Evolutionary conservation across 2,888 invertebrate genomes (phyloP).

Genomic region (Electrophaes corylata): DNA sequence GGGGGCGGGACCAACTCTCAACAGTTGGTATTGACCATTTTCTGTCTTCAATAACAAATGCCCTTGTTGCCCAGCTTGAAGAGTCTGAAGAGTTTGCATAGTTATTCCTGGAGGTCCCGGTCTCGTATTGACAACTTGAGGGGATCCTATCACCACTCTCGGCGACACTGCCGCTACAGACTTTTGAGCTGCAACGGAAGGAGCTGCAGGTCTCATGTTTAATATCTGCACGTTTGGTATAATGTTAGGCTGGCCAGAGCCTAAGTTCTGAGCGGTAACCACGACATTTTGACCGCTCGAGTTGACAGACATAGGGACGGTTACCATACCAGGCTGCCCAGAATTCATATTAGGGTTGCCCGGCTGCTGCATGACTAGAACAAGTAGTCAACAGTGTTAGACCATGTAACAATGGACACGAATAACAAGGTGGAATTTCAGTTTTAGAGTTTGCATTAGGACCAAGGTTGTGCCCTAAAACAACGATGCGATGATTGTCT

Average conservation of each 20-base stretch:
- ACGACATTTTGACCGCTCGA: conserved; percentile 83
- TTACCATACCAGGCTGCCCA: conserved; percentile 80
- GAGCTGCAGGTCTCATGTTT: conserved; percentile 89
- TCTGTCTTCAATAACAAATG: conserved; percentile 97
- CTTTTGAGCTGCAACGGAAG: conserved; percentile 91
- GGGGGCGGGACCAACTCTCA: conserved; percentile 90
- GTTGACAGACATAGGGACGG: conserved; percentile 86
- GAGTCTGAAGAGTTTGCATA: conserved; percentile 93
- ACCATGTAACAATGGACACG: neutral
- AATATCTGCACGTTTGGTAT: conserved; percentile 93
- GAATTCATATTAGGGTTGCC: conserved; percentile 21
- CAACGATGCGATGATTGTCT: too few species aligned
- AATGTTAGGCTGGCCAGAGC: conserved; percentile 86
- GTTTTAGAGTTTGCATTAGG: neutral
- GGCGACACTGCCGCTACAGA: conserved; percentile 90
- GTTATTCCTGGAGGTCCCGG: conserved; percentile 94
- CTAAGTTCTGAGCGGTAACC: conserved; percentile 85
- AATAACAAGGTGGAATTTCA: neutral
- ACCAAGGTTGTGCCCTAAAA: too few species aligned
- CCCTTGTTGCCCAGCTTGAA: conserved; percentile 94
- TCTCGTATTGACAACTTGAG: conserved; percentile 95
- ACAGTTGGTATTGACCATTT: conserved; percentile 97
- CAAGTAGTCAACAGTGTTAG: neutral
- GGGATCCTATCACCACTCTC: conserved; percentile 92
- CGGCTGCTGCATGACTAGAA: conserved; percentile 24